These are phyloP conservation scores for Hypomecis punctinalis DNA, from an alignment of 2,888 invertebrate genomes.

Conservation along the genomic window DNA sequence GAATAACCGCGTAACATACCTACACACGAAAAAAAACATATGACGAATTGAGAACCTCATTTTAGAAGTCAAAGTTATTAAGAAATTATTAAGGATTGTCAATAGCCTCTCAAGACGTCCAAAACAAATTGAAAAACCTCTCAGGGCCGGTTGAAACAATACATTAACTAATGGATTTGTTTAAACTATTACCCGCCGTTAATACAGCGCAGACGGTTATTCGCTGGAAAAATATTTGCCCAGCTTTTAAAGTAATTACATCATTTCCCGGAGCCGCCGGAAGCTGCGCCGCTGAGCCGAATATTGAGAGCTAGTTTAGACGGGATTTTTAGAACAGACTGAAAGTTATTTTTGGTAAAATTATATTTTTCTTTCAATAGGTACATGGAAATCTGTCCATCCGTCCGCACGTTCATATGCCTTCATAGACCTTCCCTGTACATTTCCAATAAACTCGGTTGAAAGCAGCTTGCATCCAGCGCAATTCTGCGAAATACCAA, in stretches of 20 bases:
- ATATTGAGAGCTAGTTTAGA: constrained; percentile 13
- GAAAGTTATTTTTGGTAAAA: not conserved
- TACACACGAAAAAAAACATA: too few species aligned
- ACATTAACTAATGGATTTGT: constrained; percentile 64
- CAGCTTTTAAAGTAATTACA: constrained; percentile 81
- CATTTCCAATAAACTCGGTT: too few species aligned
- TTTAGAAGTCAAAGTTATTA: too few species aligned
- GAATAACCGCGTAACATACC: too few species aligned
- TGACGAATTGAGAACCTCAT: too few species aligned
- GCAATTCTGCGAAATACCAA: too few species aligned
- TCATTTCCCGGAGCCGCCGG: constrained; percentile 47
- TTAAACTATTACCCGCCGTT: constrained; percentile 63
- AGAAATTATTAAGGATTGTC: not conserved
- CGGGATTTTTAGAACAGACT: not conserved
- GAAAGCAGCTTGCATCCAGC: too few species aligned
- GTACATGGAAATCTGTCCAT: not conserved
- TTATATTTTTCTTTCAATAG: not conserved
- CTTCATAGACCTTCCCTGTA: too few species aligned
- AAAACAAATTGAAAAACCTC: constrained; percentile 3
- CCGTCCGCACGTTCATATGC: too few species aligned
- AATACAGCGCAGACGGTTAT: constrained; percentile 64
- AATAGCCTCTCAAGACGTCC: not conserved
- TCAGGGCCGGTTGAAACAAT: constrained; percentile 21
- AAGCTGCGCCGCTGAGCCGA: constrained; percentile 38
- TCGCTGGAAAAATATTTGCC: constrained; percentile 78